Evolutionary conservation across 2,888 invertebrate species (phyloP).

Genomic region (Branchipolynoe longqiensis): DNA sequence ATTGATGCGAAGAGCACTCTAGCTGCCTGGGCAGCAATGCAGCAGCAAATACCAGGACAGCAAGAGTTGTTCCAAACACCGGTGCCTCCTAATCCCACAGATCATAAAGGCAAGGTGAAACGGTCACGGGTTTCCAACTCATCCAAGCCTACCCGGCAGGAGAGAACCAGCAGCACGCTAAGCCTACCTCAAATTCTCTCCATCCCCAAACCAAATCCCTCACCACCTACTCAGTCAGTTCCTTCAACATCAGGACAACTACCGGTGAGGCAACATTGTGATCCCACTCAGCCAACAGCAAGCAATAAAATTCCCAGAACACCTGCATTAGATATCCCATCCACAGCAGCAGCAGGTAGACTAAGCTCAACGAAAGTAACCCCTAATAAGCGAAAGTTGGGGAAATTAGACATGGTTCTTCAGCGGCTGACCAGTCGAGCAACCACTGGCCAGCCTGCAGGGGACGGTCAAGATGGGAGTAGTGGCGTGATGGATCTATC

Average conservation of each 20-base stretch:
- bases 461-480: background rate
- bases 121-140: no score
- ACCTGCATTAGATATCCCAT: no score
- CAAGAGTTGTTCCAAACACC: no score
- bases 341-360: background rate
- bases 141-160: background rate
- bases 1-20: background rate
- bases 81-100: no score
- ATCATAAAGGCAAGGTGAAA: no score
- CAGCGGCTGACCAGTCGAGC: constrained; percentile 1
- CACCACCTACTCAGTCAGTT: no score
- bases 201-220: background rate
- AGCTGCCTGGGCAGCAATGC: constrained; percentile 1
- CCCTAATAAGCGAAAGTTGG: background rate
- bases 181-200: background rate
- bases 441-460: background rate
- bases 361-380: background rate
- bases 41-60: background rate
- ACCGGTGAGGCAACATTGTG: no score
- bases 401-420: background rate
- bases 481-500: background rate
- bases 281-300: no score
- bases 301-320: no score
- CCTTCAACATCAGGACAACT: no score
- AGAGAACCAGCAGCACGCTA: background rate